These are phyloP conservation scores for Cryptocephalus moraei DNA, from an alignment of 2,888 invertebrate genomes.

Conservation along the genomic window DNA sequence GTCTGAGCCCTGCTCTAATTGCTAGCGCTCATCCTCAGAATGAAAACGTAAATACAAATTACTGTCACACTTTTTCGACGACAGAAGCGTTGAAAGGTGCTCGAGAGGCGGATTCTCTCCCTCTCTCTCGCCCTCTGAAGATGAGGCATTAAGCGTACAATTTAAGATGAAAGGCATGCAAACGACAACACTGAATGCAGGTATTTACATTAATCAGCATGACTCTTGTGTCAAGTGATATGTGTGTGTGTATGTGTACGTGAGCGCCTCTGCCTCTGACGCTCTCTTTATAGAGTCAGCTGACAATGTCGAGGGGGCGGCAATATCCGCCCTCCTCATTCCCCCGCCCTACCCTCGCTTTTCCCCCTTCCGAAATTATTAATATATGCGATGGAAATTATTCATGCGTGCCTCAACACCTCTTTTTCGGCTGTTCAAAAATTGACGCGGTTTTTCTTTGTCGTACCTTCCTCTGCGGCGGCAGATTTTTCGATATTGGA, in stretches of 20 bases:
- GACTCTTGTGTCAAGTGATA: slow-evolving; percentile 15
- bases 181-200: slow-evolving; percentile 26
- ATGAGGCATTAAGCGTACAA: no score
- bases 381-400: slow-evolving; percentile 3
- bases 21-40: no score
- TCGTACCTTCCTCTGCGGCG: background rate
- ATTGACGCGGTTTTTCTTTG: slow-evolving; percentile 1
- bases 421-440: slow-evolving; percentile 2
- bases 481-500: no score
- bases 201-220: slow-evolving; percentile 21
- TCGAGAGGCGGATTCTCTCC: no score
- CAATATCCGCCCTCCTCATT: no score
- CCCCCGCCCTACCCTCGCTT: background rate
- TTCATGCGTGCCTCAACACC: slow-evolving; percentile 2
- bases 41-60: no score
- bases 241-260: slow-evolving; percentile 6
- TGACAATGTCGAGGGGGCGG: slow-evolving; percentile 1
- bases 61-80: no score
- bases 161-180: slow-evolving; percentile 16
- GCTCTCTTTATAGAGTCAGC: slow-evolving; percentile 1
- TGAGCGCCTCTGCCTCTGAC: no score
- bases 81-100: slow-evolving; percentile 4
- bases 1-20: no score
- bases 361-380: slow-evolving; percentile 1
- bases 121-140: no score